phyloP scores from a whole-genome alignment of 2,113 vertebrate genomes.

The Sinocyclocheilus anshuiensis region DNA sequence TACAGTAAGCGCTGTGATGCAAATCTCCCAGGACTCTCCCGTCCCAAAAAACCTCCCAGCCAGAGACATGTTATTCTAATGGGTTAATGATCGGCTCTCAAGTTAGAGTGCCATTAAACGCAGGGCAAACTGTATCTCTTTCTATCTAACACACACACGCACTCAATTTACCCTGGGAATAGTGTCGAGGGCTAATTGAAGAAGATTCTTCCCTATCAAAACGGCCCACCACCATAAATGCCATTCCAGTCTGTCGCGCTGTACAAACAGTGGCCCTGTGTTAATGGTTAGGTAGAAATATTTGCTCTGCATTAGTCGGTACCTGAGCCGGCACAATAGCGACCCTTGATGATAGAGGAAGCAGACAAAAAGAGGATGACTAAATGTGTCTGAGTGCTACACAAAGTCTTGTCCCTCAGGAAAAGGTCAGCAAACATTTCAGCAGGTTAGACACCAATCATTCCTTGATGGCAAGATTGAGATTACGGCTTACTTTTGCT shows the following conservation, averaged over 20 bases:
- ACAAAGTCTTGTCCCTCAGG: conserved; percentile 80
- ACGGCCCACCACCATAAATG: conserved; percentile 55
- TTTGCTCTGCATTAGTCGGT: conserved; percentile 80
- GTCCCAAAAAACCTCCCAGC: conserved; percentile 45
- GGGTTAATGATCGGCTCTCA: conserved; percentile 60
- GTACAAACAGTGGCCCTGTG: conserved; percentile 70
- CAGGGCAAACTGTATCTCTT: conserved; percentile 52
- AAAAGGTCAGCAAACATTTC: conserved; percentile 75
- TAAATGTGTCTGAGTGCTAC: conserved; percentile 70
- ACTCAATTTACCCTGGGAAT: conserved; percentile 24
- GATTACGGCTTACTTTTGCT: background rate
- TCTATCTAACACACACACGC: conserved; percentile 34
- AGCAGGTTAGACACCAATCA: conserved; percentile 32
- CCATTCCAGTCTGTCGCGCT: conserved; percentile 62
- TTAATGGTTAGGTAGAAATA: conserved; percentile 85
- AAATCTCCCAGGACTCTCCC: conserved; percentile 31
- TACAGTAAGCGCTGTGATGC: conserved; percentile 49
- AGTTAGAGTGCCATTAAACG: conserved; percentile 61
- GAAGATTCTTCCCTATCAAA: conserved; percentile 55
- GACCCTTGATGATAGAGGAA: conserved; percentile 76
- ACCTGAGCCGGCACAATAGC: conserved; percentile 75
- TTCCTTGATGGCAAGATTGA: background rate
- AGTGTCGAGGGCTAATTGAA: conserved; percentile 54
- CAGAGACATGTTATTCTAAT: conserved; percentile 59
- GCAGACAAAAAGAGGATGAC: conserved; percentile 75